Evolutionary conservation across 2,888 invertebrate species (phyloP).

Genomic region (Neoaliturus tenellus): DNA sequence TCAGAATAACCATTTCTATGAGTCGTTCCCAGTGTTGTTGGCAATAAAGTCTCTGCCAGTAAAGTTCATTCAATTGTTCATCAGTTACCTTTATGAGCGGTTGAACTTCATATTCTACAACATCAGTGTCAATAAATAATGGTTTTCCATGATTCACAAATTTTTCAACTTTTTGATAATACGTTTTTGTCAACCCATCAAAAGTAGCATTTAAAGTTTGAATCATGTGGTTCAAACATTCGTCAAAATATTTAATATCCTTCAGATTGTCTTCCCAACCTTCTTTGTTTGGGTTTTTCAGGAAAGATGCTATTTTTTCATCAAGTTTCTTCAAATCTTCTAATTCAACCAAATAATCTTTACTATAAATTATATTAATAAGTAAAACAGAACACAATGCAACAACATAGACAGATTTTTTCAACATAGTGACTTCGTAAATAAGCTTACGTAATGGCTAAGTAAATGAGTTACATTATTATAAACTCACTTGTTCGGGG

Average conservation of each 20-base stretch:
- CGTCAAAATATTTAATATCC: conserved; percentile 22
- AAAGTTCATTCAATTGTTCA: conserved; percentile 30
- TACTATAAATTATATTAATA: not conserved
- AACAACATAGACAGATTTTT: not conserved
- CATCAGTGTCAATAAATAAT: conserved; percentile 35
- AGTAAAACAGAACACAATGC: not conserved
- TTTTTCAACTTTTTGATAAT: conserved; percentile 20
- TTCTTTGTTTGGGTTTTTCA: conserved; percentile 38
- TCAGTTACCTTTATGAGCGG: conserved; percentile 18
- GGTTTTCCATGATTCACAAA: conserved; percentile 40
- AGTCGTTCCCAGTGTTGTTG: conserved; percentile 31
- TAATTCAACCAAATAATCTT: not conserved
- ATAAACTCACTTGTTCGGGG: not conserved
- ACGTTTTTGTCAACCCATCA: conserved; percentile 17
- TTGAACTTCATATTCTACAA: conserved; percentile 33
- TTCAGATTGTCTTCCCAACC: conserved; percentile 32
- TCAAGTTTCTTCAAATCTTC: conserved; percentile 34
- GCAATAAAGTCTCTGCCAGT: conserved; percentile 21
- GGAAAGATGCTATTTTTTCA: conserved; percentile 38
- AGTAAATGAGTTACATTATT: not conserved
- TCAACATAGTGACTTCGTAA: not conserved
- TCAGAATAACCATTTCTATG: conserved; percentile 16
- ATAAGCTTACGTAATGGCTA: not conserved
- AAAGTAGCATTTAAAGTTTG: conserved; percentile 30
- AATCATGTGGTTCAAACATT: conserved; percentile 25